Evolutionary conservation across 2,797 vertebrate species (phyloP), one percentile per base, ranked within the genome.

Genomic region (Acanthurus tractus): DNA sequence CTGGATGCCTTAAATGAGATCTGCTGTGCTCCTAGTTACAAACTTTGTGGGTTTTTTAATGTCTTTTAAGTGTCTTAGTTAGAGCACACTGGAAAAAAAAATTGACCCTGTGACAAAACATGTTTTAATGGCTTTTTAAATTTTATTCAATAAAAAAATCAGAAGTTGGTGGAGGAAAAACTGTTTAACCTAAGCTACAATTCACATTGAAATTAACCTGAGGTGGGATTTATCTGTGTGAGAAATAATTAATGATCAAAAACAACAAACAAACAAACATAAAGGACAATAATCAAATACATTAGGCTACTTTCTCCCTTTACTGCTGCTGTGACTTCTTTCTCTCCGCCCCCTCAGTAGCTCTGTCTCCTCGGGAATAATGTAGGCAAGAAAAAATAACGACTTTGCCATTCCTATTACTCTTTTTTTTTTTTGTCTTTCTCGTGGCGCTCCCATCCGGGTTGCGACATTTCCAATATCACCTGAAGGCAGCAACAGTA

Each of bases 401-500:
- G 54, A 74, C 62, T 64, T 63, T 53, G 38, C 44, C 34, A n/a
- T 34, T 57, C 52, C 55, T 70, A 40, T 1, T 15, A 46, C 61
- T 54, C 15, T 13, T 44, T 44, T 44, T 42, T 42, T 56, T 54
- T 1, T 17, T 49, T 34, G 18, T 53, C 65, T 17, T 25, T 22
- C 11, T 34, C 29, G 29, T 34, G 29, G 68, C 63, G 42, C 72
- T 70, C 54, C 53, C 59, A 34, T 34, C 42, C n/a, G 49, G 59
- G 66, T 76, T 8, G 45, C 45, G 36, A 64, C 73, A 81, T 87
- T 88, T 82, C 82, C 80, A 71, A 83, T 25, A 63, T 72, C 82
- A 85, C 85, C 79, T 84, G 78, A 90, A 90, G 77, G 88, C 83
- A 87, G 82, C 88, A 86, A 72, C 81, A 76, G 79, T n/a, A 70